phyloP scores from a whole-genome alignment of 2,888 invertebrate genomes.

The Hedya salicella region DNA sequence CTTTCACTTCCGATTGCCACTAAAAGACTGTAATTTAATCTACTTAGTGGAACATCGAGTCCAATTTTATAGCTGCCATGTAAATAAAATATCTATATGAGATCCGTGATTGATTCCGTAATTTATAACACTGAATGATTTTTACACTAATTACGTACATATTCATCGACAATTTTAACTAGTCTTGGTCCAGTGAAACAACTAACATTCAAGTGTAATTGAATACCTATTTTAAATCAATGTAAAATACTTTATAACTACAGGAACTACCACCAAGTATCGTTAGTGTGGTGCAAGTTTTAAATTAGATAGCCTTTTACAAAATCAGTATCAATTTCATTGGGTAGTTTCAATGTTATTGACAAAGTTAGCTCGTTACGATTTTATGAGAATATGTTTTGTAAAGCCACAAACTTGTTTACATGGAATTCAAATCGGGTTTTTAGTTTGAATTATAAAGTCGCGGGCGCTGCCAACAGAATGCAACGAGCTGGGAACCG shows the following conservation, averaged over 20 bases:
- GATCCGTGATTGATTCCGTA: no score
- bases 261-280: conserved; percentile 11
- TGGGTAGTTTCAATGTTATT: conserved; percentile 64
- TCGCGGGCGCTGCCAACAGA: conserved; percentile 71
- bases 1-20: conserved; percentile 10
- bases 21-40: conserved; percentile 1
- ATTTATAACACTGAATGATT: no score
- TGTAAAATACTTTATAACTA: background rate
- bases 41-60: no score
- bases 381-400: conserved; percentile 77
- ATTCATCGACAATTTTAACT: no score
- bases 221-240: background rate
- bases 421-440: conserved; percentile 77
- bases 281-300: conserved; percentile 33
- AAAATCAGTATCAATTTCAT: conserved; percentile 56
- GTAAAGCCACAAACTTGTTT: conserved; percentile 74
- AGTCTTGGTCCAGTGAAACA: background rate
- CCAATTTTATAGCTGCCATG: conserved; percentile 2
- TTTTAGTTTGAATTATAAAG: conserved; percentile 78
- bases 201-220: background rate
- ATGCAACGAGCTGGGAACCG: conserved; percentile 48
- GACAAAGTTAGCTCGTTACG: conserved; percentile 76
- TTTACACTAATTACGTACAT: no score
- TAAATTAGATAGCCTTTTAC: conserved; percentile 58
- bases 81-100: background rate